phyloP scores from a whole-genome alignment of 2,113 vertebrate species.

The Gymnorhina tibicen region DNA sequence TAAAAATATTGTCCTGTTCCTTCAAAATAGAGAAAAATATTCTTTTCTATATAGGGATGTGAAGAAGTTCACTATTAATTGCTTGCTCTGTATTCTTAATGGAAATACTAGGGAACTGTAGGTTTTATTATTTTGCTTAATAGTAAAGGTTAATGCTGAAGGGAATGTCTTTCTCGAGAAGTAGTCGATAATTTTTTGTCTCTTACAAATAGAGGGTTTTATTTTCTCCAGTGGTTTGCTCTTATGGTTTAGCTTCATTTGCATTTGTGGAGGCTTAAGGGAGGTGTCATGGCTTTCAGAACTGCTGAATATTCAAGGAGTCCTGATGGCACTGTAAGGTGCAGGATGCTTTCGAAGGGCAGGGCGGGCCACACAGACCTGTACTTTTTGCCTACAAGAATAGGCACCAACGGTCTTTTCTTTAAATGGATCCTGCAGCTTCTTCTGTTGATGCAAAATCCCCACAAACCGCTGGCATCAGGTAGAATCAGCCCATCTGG shows the following conservation, averaged over 20 bases:
- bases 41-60: background rate
- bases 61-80: background rate
- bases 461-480: rapidly evolving
- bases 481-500: too few relatives aligned
- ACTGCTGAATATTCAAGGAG: background rate
- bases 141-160: background rate
- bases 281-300: background rate
- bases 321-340: background rate
- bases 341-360: background rate
- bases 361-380: background rate
- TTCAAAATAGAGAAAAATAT: background rate
- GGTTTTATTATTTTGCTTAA: background rate
- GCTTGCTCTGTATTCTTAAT: background rate
- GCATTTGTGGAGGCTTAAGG: background rate
- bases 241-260: background rate
- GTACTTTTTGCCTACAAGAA: background rate
- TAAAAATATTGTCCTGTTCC: background rate
- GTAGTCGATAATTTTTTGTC: background rate
- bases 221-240: background rate
- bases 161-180: background rate
- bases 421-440: background rate
- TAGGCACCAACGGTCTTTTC: background rate
- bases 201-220: background rate
- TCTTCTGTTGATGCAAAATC: background rate
- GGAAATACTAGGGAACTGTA: background rate